Percentiles rank a stretch among this genome's conserved stretches.
These are phyloP conservation scores for Leucophenga montana DNA, from an alignment of 2,888 invertebrate genomes.

Conservation along the genomic window DNA sequence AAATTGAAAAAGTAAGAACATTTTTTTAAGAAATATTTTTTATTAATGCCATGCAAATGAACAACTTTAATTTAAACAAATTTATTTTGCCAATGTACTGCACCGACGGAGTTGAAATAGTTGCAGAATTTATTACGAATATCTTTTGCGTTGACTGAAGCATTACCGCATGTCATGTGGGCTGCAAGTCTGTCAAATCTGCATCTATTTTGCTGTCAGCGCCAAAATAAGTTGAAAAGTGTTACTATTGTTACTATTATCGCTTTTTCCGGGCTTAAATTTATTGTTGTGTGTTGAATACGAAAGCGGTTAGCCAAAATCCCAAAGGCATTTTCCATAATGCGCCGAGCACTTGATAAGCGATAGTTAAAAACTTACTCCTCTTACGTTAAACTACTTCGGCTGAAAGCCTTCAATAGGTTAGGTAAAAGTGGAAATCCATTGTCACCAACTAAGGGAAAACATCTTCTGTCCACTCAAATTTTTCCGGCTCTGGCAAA, in stretches of 20 bases:
- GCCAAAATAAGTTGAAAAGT: too few relatives aligned
- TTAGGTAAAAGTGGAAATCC: neutral
- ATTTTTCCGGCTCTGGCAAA: neutral
- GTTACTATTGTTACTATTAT: too few relatives aligned
- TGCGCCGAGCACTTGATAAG: neutral
- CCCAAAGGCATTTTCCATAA: neutral
- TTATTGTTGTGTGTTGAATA: too few relatives aligned
- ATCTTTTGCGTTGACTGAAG: neutral
- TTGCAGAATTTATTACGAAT: neutral
- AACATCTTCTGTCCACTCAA: neutral
- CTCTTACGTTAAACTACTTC: neutral
- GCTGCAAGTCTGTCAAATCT: neutral
- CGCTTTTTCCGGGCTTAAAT: too few relatives aligned
- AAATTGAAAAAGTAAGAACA: too few relatives aligned
- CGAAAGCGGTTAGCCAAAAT: neutral
- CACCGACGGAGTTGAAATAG: neutral
- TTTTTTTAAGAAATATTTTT: too few relatives aligned
- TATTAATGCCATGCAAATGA: too few relatives aligned
- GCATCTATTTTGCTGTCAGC: too few relatives aligned
- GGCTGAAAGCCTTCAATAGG: neutral
- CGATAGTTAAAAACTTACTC: neutral
- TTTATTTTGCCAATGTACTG: neutral
- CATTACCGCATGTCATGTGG: neutral
- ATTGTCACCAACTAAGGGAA: neutral
- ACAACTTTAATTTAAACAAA: too few relatives aligned